phyloP scores from a whole-genome alignment of 2,888 invertebrate species.

The Pseudolycoriella hygida region DNA sequence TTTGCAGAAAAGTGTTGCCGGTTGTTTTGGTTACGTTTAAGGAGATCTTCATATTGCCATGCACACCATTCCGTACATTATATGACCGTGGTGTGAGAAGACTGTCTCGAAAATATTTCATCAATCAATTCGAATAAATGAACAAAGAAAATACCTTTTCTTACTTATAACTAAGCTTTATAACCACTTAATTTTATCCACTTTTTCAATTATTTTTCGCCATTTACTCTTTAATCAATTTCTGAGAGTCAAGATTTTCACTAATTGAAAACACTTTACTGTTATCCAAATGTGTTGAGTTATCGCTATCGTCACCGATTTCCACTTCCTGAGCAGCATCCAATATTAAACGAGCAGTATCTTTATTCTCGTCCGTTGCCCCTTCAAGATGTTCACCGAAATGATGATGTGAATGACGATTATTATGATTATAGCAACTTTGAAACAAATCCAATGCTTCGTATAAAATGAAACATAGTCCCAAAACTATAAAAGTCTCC shows the following conservation, averaged over 20 bases:
- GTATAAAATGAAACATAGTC: slow-evolving; percentile 47
- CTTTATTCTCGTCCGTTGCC: not conserved
- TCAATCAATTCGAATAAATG: too few species aligned
- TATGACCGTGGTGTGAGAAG: too few species aligned
- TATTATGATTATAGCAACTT: slow-evolving; percentile 29
- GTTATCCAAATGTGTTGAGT: not conserved
- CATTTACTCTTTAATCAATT: not conserved
- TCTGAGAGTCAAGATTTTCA: not conserved
- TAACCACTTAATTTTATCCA: too few species aligned
- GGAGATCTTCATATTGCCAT: too few species aligned
- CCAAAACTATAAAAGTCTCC: slow-evolving; percentile 49
- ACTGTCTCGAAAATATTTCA: too few species aligned
- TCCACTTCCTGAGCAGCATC: not conserved
- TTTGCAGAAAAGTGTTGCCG: too few species aligned
- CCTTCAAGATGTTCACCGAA: slow-evolving; percentile 6
- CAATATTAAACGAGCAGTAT: slow-evolving; percentile 1
- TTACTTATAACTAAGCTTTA: too few species aligned
- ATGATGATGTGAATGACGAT: slow-evolving; percentile 20
- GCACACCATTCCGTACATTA: too few species aligned
- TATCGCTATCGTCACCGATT: not conserved
- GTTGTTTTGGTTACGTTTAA: too few species aligned
- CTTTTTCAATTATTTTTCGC: too few species aligned
- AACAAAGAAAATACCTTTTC: too few species aligned
- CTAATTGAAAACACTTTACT: not conserved
- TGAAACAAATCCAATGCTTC: slow-evolving; percentile 46